Base-by-base conservation (phyloP, 2,113 vertebrate genomes). In the Pygoscelis adeliae region DNA sequence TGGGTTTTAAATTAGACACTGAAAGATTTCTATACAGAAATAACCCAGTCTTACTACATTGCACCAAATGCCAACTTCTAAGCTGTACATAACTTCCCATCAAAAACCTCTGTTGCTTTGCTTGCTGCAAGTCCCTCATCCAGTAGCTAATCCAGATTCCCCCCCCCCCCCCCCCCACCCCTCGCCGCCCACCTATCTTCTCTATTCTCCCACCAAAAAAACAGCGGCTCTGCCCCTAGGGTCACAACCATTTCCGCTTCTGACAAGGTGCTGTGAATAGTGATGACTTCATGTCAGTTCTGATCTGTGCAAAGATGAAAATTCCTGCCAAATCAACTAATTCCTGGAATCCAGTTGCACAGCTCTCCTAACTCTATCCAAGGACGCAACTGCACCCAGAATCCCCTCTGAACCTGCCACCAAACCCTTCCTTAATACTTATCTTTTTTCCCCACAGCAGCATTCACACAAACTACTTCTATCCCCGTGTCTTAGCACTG, bases 261-360 rank as follows among this genome's bases (percentile, higher is more conserved):
- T 87, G 65, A 78, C 50, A 65, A 44, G 0, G 0, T 1, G 2
- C 55, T 84, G 62, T 49, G 56, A 78, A 21, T 6, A 50, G 65
- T 16, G 38, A 69, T 30, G 62, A 67, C 47, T 90, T 91, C 38
- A 5, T 5, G 22, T 56, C 87, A 36, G 17, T 27, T 80, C 50
- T 74, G 42, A 73, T 55, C 38, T 42, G n/a, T 21, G 36, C 53
- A 49, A 82, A 52, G 52, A 83, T n/a, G 29, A 82, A 85, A 55
- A 10, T 52, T 80, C 42, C 69, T 59, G 69, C 36, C 52, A 79
- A 87, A 72, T 66, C 14, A 88, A 69, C 7, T 1, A 84, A 61
- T 46, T 63, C 47, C 52, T 69, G 70, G 17, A 69, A 79, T 40
- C 6, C 7, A 3, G 52, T 16, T 85, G 65, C 65, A 82, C 17